Evolutionary conservation across 2,113 vertebrate species (phyloP).

Genomic region (Dermatemys mawii): DNA sequence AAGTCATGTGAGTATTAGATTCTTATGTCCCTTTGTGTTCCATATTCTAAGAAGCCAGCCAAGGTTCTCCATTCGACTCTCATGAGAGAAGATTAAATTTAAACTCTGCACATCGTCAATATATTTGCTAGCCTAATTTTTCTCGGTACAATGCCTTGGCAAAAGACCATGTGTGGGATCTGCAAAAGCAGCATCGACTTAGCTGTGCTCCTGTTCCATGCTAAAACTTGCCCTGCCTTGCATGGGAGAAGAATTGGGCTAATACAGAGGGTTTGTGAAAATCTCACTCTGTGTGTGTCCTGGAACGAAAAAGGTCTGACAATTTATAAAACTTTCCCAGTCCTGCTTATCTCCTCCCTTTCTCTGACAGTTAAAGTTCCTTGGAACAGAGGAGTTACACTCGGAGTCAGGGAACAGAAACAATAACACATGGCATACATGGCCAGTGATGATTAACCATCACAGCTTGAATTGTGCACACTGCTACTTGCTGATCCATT

Average conservation of each 20-base stretch:
- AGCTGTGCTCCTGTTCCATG: background rate
- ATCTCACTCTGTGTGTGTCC: background rate
- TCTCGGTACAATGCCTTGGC: background rate
- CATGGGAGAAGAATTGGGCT: accelerated
- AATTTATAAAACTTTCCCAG: background rate
- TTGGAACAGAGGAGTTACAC: background rate
- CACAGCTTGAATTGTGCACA: background rate
- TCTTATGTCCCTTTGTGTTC: accelerated
- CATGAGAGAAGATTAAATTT: background rate
- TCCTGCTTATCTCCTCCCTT: background rate
- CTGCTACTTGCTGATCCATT: background rate
- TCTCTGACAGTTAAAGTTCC: background rate
- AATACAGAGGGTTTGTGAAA: background rate
- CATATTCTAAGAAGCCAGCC: background rate
- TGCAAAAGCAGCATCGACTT: background rate
- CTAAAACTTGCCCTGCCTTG: background rate
- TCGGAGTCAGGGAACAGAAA: background rate
- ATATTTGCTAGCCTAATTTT: background rate
- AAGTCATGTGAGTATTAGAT: accelerated
- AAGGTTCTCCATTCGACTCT: background rate
- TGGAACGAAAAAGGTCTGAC: background rate
- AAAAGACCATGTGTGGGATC: background rate
- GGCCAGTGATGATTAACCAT: background rate
- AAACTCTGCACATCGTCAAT: background rate
- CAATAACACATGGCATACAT: background rate